Conservation (phyloP, 2,113 vertebrate species). For the Indicator maculatus region DNA sequence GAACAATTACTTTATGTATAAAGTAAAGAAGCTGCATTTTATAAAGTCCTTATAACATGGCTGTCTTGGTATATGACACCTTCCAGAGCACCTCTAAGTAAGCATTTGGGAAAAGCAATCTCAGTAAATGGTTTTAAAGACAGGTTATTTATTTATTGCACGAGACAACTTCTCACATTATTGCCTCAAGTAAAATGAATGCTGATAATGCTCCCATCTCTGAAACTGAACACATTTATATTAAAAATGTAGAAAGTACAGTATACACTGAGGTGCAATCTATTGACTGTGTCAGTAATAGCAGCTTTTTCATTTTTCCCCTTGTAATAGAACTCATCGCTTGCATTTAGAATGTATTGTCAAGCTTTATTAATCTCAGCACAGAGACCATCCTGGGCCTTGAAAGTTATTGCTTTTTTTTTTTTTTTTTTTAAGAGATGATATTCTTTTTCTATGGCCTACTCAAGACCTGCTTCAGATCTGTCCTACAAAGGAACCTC, state of each 20-base stretch:
- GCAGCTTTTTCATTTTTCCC: slow-evolving; percentile 80
- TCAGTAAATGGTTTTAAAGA: slow-evolving; percentile 72
- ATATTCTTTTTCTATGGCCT: slow-evolving; percentile 50
- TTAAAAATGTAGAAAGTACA: slow-evolving; percentile 80
- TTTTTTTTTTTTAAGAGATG: slow-evolving; percentile 46
- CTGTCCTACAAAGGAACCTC: slow-evolving; percentile 55
- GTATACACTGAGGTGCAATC: slow-evolving; percentile 74
- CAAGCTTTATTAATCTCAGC: slow-evolving; percentile 82
- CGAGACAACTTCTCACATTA: slow-evolving; percentile 70
- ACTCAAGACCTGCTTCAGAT: slow-evolving; percentile 69
- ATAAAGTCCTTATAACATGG: background rate
- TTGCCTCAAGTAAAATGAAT: slow-evolving; percentile 71
- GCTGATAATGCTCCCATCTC: slow-evolving; percentile 64
- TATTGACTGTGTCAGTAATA: slow-evolving; percentile 81
- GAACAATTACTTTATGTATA: background rate
- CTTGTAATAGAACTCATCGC: slow-evolving; percentile 79
- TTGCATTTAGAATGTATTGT: slow-evolving; percentile 78
- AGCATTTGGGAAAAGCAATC: slow-evolving; percentile 71
- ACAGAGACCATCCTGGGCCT: slow-evolving; percentile 73
- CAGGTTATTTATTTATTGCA: slow-evolving; percentile 77
- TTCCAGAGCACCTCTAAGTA: slow-evolving; percentile 62
- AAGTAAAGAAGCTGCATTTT: background rate
- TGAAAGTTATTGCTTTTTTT: slow-evolving; percentile 74
- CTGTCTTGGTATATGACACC: slow-evolving; percentile 15
- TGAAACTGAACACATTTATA: slow-evolving; percentile 78